Base-by-base conservation (phyloP, 1,140 invertebrate genomes). In the Dendroctonus valens region DNA sequence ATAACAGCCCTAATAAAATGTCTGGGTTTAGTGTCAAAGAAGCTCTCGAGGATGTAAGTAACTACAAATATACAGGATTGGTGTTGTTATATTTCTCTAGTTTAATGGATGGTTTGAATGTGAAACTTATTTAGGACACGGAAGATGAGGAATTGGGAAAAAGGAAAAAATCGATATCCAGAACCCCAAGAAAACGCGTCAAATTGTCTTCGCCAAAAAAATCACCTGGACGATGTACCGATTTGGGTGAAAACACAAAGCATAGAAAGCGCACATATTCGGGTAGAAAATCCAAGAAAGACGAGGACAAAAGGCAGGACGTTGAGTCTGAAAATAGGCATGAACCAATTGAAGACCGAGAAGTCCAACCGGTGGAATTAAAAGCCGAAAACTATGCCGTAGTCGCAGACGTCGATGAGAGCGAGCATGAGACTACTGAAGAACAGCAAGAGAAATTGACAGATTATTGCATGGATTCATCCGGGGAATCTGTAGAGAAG, bases 11-110 rank as follows among this genome's bases (percentile, higher is more conserved):
- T 9, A 58, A 59, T n/a, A 78, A 77, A 69, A 63, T 69, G 44
- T 57, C 67, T 14, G 49, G 38, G 39, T 74, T 70, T 41, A 71
- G 72, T 8, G 65, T 9, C 15, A 79, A 79, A 72, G 75, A 78
- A 52, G 69, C 54, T 59, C 65, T 70, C 52, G 75, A 77, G 52
- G 76, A 77, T 53, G 74, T 75, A 70, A 46, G 44, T 6, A 15
- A 15, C 37, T 14, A 26, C 6, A 52, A 52, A 15, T 15, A 26
- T 3, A 26, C 26, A 26, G 26, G 26, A 3, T 26, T 26, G 26
- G 1, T 52, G 37, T n/a, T 14, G 6, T 44, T 26, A 6, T 49
- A 59, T 59, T 51, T 42, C 26, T 39, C n/a, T 26, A 50, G 12
- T 49, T 58, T 50, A 26, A 26, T 26, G 26, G 26, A 26, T 26